Evolutionary conservation across 2,888 invertebrate species (phyloP).

Genomic region (Anagyrus pseudococci): DNA sequence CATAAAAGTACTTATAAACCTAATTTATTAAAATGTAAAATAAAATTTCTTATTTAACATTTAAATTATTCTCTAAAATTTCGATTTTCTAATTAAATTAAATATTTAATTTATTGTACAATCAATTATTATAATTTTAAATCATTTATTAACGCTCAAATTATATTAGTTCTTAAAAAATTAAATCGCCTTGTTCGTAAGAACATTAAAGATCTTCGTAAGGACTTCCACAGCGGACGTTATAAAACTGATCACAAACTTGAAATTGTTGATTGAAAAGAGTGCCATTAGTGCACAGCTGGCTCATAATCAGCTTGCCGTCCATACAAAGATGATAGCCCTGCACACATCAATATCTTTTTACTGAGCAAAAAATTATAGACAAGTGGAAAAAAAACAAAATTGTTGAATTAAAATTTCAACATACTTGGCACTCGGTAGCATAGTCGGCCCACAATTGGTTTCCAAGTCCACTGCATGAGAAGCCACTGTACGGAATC

Average conservation of each 20-base stretch:
- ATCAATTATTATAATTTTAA: too few relatives aligned
- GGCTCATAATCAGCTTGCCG: slow-evolving; percentile 66
- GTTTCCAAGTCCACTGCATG: slow-evolving; percentile 59
- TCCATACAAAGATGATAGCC: slow-evolving; percentile 71
- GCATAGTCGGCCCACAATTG: slow-evolving; percentile 65
- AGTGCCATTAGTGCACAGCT: slow-evolving; percentile 71
- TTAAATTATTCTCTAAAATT: too few relatives aligned
- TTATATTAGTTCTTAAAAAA: too few relatives aligned
- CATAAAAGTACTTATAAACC: too few relatives aligned
- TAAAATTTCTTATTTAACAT: too few relatives aligned
- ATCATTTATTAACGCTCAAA: too few relatives aligned
- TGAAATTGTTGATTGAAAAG: slow-evolving; percentile 73
- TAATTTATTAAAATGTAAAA: too few relatives aligned
- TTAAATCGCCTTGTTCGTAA: too few relatives aligned
- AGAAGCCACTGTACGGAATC: slow-evolving; percentile 62
- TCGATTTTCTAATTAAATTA: too few relatives aligned
- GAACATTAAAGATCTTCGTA: slow-evolving; percentile 66
- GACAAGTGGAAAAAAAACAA: background rate
- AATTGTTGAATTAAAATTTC: background rate
- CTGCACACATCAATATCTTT: slow-evolving; percentile 56
- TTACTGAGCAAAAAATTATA: background rate
- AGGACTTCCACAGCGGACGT: slow-evolving; percentile 69
- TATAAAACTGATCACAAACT: slow-evolving; percentile 74
- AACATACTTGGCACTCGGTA: slow-evolving; percentile 64
- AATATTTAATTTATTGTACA: too few relatives aligned